These are phyloP conservation scores for Nothura maculosa DNA, from an alignment of 2,797 vertebrate species.

Conservation along the genomic window DNA sequence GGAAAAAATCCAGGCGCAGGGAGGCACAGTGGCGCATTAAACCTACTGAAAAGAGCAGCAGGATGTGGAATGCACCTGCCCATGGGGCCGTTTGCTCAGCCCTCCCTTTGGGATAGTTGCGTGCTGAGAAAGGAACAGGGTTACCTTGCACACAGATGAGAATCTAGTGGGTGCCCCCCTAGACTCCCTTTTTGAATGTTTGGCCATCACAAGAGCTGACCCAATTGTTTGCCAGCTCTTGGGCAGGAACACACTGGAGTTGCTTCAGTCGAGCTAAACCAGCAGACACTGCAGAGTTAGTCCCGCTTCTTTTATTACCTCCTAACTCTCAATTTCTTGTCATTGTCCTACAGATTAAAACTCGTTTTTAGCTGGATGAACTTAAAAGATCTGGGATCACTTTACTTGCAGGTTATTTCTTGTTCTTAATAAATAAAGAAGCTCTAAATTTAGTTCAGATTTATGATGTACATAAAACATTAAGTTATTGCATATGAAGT, in stretches of 20 bases:
- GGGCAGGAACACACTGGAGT: conserved; percentile 17
- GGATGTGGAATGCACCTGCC: conserved; percentile 54
- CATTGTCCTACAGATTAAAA: conserved; percentile 47
- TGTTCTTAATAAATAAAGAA: conserved; percentile 55
- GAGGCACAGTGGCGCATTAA: conserved; percentile 56
- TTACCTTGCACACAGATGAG: conserved; percentile 18
- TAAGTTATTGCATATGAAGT: conserved; percentile 64
- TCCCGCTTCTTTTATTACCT: conserved; percentile 23
- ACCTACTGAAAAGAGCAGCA: conserved; percentile 22
- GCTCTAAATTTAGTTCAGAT: conserved; percentile 61
- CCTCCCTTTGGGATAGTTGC: conserved; percentile 35
- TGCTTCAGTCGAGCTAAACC: conserved; percentile 13
- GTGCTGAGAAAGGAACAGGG: conserved; percentile 21
- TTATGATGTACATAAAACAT: conserved; percentile 71
- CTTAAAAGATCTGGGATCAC: conserved; percentile 50
- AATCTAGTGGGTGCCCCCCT: neutral
- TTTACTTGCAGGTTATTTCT: conserved; percentile 65
- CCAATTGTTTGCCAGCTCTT: conserved; percentile 33
- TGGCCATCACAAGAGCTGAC: neutral
- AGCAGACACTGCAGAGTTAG: neutral
- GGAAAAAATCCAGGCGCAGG: neutral
- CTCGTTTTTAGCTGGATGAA: conserved; percentile 21
- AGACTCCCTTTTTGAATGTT: neutral
- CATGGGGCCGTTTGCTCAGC: neutral
- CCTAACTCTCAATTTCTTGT: conserved; percentile 59